phyloP scores from a whole-genome alignment of 1,140 invertebrate genomes.

The Drosophila cardini region DNA sequence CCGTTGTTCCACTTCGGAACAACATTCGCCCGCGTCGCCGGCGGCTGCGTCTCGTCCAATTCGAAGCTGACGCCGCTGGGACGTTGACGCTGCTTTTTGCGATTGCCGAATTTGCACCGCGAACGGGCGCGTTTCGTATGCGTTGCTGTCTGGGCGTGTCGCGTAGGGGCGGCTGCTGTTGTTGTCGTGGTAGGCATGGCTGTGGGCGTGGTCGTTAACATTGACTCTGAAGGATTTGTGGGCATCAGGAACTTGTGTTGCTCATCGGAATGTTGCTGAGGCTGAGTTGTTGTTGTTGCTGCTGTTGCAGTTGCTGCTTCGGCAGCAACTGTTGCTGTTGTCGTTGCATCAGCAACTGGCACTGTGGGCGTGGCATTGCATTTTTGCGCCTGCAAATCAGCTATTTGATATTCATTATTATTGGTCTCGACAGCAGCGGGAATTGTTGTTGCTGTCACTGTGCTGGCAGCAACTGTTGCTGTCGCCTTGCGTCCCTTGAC shows the following conservation, averaged over 20 bases:
- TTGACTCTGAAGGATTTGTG: constrained; percentile 22
- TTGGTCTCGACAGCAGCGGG: constrained; percentile 63
- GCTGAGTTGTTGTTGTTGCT: constrained; percentile 20
- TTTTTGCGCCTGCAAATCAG: constrained; percentile 69
- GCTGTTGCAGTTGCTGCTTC: constrained; percentile 12
- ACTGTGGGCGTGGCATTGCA: constrained; percentile 35
- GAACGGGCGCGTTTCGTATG: constrained; percentile 72
- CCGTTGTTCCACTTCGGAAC: constrained; percentile 94
- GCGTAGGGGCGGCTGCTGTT: constrained; percentile 26
- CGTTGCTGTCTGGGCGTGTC: constrained; percentile 20
- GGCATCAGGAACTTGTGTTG: constrained; percentile 69
- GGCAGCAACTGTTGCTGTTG: constrained; percentile 20
- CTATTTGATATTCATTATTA: constrained; percentile 75
- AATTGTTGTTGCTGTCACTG: not conserved
- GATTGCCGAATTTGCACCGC: constrained; percentile 78
- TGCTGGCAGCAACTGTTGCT: not conserved
- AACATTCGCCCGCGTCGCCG: constrained; percentile 85
- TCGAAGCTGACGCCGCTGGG: constrained; percentile 74
- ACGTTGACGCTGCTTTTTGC: constrained; percentile 73
- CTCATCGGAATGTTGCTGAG: constrained; percentile 73
- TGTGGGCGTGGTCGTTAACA: not conserved
- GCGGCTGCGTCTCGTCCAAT: constrained; percentile 74
- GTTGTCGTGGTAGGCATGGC: constrained; percentile 13
- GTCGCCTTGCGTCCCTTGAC: constrained; percentile 37
- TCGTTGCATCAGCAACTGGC: constrained; percentile 18